phyloP scores from a whole-genome alignment of 1,140 invertebrate genomes.

The Mactra quadrangularis region DNA sequence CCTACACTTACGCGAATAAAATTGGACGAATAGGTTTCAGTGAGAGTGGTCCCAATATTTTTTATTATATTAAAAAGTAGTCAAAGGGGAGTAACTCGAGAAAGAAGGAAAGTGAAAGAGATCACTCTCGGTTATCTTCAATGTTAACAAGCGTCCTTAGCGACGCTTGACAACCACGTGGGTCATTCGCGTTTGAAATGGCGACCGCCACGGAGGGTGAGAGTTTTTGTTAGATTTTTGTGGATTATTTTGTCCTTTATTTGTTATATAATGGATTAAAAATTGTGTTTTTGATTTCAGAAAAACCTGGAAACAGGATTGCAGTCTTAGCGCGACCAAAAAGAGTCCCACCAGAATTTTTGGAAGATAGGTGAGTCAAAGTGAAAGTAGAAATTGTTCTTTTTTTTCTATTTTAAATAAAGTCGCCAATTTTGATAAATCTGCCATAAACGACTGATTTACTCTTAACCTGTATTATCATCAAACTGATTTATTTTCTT shows the following conservation, averaged over 20 bases:
- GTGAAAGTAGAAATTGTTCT: slow-evolving; percentile 55
- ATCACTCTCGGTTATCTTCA: too few species aligned
- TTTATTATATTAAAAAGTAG: too few species aligned
- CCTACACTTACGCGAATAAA: too few species aligned
- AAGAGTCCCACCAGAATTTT: slow-evolving; percentile 42
- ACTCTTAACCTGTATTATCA: too few species aligned
- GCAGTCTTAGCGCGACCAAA: slow-evolving; percentile 52
- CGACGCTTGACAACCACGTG: slow-evolving; percentile 41
- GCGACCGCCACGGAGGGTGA: slow-evolving; percentile 52
- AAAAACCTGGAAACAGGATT: slow-evolving; percentile 11
- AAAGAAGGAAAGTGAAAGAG: too few species aligned
- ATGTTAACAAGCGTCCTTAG: slow-evolving; percentile 51
- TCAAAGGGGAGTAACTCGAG: too few species aligned
- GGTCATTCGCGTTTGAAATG: slow-evolving; percentile 42
- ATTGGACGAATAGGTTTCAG: too few species aligned
- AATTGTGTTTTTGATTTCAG: slow-evolving; percentile 36
- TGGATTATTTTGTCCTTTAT: neutral
- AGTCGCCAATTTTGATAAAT: too few species aligned
- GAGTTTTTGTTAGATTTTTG: neutral
- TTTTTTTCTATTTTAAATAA: too few species aligned
- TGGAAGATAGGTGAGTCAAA: slow-evolving; percentile 58
- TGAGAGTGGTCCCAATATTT: too few species aligned
- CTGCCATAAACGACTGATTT: too few species aligned
- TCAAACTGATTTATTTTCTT: too few species aligned
- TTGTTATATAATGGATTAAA: neutral